phyloP scores from a whole-genome alignment of 2,888 invertebrate species.

The Melinaea menophilus region DNA sequence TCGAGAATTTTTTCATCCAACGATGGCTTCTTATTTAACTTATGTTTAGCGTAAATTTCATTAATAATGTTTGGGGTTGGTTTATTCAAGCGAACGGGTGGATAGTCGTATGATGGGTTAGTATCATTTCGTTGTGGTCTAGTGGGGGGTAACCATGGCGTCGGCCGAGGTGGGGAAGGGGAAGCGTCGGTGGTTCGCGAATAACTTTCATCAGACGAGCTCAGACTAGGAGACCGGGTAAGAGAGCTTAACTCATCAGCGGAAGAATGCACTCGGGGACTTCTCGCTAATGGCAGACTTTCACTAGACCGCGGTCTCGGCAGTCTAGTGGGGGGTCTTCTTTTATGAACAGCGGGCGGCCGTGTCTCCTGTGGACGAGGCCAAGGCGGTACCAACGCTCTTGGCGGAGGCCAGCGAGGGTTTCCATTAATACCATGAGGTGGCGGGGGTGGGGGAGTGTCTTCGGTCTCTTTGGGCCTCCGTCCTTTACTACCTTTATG shows the following conservation, averaged over 20 bases:
- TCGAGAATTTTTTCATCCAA: conserved; percentile 67
- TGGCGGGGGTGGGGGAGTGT: conserved; percentile 78
- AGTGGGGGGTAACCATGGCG: conserved; percentile 72
- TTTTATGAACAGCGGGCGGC: conserved; percentile 60
- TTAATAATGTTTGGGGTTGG: conserved; percentile 58
- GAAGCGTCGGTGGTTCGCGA: conserved; percentile 86
- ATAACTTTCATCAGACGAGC: conserved; percentile 91
- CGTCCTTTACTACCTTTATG: conserved; percentile 72
- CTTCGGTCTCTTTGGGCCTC: conserved; percentile 67
- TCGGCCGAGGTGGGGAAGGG: conserved; percentile 79
- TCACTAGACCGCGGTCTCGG: conserved; percentile 83
- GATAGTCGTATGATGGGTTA: conserved; percentile 76
- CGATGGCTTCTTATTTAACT: conserved; percentile 59
- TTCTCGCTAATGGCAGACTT: conserved; percentile 77
- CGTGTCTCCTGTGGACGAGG: conserved; percentile 75
- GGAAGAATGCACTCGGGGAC: conserved; percentile 84
- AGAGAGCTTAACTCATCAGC: conserved; percentile 90
- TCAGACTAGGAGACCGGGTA: conserved; percentile 88
- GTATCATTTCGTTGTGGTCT: conserved; percentile 71
- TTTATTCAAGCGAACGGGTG: conserved; percentile 74
- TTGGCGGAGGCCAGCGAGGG: conserved; percentile 72
- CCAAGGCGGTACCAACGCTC: conserved; percentile 80
- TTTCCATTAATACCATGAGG: conserved; percentile 69
- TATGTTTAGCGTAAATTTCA: conserved; percentile 67
- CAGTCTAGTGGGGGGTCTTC: conserved; percentile 66